These are phyloP conservation scores for Pogonophryne albipinna DNA, from an alignment of 2,797 vertebrate genomes.

Conservation along the genomic window DNA sequence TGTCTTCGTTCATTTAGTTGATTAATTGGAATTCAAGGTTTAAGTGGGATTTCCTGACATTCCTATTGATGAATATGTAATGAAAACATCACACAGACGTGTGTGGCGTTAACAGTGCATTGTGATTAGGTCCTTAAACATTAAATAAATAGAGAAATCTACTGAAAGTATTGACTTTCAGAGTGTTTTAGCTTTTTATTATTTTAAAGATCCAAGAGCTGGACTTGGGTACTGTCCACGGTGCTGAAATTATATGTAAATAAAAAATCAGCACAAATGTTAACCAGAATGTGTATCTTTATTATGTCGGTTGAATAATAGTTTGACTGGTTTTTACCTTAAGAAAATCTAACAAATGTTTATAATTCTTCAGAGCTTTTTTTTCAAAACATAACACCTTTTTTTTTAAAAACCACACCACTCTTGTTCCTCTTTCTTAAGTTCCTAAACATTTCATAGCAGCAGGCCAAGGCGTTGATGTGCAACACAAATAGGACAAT, in stretches of 20 bases:
- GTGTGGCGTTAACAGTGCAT: neutral
- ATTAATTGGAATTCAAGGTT: neutral
- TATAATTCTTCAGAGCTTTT: neutral
- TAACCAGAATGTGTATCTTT: neutral
- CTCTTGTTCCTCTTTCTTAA: slow-evolving; percentile 39
- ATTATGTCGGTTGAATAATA: neutral
- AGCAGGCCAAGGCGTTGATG: slow-evolving; percentile 66
- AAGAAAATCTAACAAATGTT: neutral
- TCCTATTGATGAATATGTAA: neutral
- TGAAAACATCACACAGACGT: neutral
- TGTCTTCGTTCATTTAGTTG: neutral
- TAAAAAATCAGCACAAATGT: slow-evolving; percentile 9
- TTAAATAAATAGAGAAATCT: neutral
- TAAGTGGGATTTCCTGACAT: neutral
- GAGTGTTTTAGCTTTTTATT: neutral
- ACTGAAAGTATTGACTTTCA: neutral
- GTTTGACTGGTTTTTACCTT: neutral
- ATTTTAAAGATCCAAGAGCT: neutral
- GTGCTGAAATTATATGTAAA: slow-evolving; percentile 75
- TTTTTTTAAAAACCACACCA: slow-evolving; percentile 8
- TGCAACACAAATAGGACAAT: slow-evolving; percentile 89
- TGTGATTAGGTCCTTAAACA: neutral
- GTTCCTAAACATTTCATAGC: slow-evolving; percentile 70
- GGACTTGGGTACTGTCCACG: slow-evolving; percentile 76
- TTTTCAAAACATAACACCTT: neutral